These are phyloP conservation scores for Ochotona princeps DNA, from an alignment of 2,113 vertebrate species.

Conservation along the genomic window DNA sequence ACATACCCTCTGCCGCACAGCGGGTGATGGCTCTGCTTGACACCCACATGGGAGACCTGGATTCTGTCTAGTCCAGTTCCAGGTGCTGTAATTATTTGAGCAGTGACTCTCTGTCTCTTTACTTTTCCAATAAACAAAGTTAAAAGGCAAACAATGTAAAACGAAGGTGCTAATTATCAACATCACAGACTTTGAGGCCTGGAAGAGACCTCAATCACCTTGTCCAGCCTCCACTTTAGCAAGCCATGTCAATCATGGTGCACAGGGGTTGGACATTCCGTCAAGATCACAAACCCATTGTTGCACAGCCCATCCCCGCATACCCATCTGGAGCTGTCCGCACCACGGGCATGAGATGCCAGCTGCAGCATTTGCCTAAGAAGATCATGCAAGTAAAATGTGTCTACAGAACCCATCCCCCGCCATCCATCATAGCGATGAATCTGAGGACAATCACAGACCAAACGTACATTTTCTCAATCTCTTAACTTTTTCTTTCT, in stretches of 20 bases:
- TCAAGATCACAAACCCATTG: background rate
- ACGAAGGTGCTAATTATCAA: background rate
- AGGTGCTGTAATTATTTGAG: no score
- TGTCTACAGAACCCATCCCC: background rate
- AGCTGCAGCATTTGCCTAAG: background rate
- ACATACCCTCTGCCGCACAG: no score
- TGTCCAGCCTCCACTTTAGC: background rate
- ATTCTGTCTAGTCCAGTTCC: no score
- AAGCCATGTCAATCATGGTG: background rate
- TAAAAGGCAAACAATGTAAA: background rate
- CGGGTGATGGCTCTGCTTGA: no score
- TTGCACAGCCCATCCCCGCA: background rate
- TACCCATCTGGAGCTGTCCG: background rate
- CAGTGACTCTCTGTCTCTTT: no score
- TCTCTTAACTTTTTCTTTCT: slow-evolving; percentile 28
- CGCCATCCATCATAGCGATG: background rate
- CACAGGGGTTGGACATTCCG: background rate
- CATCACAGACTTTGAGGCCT: background rate
- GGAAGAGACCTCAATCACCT: background rate
- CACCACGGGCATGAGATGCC: background rate
- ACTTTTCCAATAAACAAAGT: no score
- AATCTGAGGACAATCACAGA: background rate
- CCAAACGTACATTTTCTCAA: slow-evolving; percentile 9
- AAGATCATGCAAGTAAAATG: background rate
- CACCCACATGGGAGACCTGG: no score